Evolutionary conservation across 2,888 invertebrate species (phyloP).

Genomic region (Cyrtodaria siliqua): DNA sequence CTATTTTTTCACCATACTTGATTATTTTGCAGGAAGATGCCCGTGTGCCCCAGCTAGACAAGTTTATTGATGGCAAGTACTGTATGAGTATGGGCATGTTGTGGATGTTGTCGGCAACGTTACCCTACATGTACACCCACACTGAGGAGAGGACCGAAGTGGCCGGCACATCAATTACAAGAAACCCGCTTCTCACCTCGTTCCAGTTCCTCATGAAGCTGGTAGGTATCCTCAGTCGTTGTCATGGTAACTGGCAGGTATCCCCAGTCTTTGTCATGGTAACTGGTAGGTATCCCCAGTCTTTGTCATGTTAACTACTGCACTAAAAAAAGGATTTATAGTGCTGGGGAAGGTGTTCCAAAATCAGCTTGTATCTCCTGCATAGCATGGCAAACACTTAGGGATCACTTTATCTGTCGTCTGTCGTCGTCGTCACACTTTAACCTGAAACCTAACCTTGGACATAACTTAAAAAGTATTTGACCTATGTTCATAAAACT

Average conservation of each 20-base stretch:
- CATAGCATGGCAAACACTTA: no score
- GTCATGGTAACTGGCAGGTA: background rate
- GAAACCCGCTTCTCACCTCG: conserved; percentile 74
- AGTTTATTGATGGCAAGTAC: conserved; percentile 72
- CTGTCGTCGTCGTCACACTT: no score
- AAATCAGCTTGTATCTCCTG: no score
- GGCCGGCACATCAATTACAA: conserved; percentile 35
- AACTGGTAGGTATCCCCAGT: background rate
- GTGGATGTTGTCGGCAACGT: conserved; percentile 82
- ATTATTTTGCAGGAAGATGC: conserved; percentile 66
- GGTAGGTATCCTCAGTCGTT: conserved; percentile 50
- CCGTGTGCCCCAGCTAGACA: conserved; percentile 76
- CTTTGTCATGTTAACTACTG: background rate
- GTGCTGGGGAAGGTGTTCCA: no score
- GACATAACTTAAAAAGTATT: no score
- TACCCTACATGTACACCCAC: conserved; percentile 81
- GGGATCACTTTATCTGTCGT: no score
- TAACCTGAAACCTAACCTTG: no score
- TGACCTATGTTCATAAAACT: no score
- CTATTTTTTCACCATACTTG: no score
- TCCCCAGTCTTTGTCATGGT: background rate
- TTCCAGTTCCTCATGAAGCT: conserved; percentile 73
- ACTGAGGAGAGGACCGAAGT: conserved; percentile 36
- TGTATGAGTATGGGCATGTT: conserved; percentile 79
- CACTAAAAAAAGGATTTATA: no score